Evolutionary conservation across 2,888 invertebrate species (phyloP).

Genomic region (Lithophane leautieri): DNA sequence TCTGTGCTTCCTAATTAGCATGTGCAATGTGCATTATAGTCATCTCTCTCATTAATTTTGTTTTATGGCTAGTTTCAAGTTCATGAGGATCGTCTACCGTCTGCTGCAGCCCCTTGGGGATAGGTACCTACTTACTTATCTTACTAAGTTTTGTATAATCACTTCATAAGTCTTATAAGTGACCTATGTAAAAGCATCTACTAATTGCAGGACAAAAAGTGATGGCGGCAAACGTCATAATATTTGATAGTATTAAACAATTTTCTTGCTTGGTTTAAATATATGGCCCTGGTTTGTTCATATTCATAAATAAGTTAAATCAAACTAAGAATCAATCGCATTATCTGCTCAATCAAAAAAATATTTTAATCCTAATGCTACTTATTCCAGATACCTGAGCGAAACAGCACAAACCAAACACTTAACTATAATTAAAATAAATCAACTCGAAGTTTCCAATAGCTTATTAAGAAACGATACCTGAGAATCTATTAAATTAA

Average conservation of each 20-base stretch:
- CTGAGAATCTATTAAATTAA: slow-evolving; percentile 76
- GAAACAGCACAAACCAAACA: slow-evolving; percentile 18
- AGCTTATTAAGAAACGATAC: slow-evolving; percentile 46
- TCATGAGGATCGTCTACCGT: slow-evolving; percentile 7
- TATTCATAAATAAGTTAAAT: not conserved
- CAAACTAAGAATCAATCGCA: not conserved
- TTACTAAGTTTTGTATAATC: slow-evolving; percentile 1
- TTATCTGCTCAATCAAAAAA: not conserved
- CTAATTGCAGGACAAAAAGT: not conserved
- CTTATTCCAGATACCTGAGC: slow-evolving; percentile 9
- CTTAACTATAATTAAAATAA: slow-evolving; percentile 46
- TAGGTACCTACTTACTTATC: not conserved
- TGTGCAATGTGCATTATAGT: slow-evolving; percentile 26
- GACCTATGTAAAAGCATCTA: not conserved
- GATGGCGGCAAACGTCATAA: not conserved
- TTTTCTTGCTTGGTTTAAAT: not conserved
- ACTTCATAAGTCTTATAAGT: not conserved
- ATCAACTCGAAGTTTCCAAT: slow-evolving; percentile 46
- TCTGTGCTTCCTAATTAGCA: slow-evolving; percentile 39
- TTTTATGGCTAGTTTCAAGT: slow-evolving; percentile 42
- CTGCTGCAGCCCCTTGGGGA: slow-evolving; percentile 9
- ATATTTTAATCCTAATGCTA: not conserved
- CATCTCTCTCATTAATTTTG: slow-evolving; percentile 42
- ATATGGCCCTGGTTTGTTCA: not conserved
- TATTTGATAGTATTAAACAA: not conserved